Conservation (phyloP, 2,888 invertebrate genomes). For the Eupithecia abbreviata region DNA sequence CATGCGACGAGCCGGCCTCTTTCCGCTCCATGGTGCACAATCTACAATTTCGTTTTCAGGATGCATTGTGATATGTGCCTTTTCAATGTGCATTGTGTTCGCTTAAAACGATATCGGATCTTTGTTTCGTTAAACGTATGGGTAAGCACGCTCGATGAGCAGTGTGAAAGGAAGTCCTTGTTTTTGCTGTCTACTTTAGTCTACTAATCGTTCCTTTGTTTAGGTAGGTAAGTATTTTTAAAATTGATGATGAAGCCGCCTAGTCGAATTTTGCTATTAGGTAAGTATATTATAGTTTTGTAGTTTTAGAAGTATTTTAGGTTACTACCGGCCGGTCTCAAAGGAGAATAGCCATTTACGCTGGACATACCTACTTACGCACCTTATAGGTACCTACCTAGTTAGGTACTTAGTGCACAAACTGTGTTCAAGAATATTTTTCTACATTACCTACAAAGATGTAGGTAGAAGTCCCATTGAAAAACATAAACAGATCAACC, state of each 20-base stretch:
- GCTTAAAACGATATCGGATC: conserved; percentile 58
- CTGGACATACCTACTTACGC: neutral
- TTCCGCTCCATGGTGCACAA: conserved; percentile 58
- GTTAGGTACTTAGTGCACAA: too few species aligned
- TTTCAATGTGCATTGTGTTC: conserved; percentile 55
- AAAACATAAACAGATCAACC: neutral
- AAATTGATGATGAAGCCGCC: neutral
- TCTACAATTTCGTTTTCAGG: conserved; percentile 48
- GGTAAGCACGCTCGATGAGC: neutral
- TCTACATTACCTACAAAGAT: too few species aligned
- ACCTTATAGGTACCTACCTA: too few species aligned
- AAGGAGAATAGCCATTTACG: neutral
- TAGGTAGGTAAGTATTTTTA: neutral
- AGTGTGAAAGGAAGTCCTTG: conserved; percentile 70
- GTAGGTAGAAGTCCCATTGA: neutral
- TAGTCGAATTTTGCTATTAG: neutral
- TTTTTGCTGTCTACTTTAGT: conserved; percentile 53
- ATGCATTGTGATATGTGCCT: conserved; percentile 55
- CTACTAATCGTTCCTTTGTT: neutral
- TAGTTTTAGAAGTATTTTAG: too few species aligned
- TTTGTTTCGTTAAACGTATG: conserved; percentile 43
- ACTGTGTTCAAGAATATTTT: too few species aligned
- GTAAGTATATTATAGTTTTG: too few species aligned
- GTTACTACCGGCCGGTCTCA: too few species aligned
- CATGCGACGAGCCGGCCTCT: conserved; percentile 58